Base-by-base conservation (phyloP, 2,797 vertebrate genomes). In the Orestias chungarensis region DNA sequence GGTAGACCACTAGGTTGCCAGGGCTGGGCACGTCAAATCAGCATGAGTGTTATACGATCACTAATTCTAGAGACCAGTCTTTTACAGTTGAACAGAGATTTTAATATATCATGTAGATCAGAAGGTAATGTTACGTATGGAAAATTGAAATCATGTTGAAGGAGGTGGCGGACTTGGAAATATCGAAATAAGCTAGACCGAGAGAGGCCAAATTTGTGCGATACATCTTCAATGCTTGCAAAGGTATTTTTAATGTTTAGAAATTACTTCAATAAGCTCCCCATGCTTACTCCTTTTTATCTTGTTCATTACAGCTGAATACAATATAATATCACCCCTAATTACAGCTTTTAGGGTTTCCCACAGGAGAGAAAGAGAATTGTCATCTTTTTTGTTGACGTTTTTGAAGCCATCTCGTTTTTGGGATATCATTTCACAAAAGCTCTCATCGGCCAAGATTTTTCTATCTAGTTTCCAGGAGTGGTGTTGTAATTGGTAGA, bases 341-440 rank as follows among this genome's bases (percentile, higher is more conserved):
- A 75, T 75, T 6, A 65, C 49, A 11, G 1, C 42, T 1, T 70
- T 70, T 23, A 66, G 4, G 9, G 49, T 70, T 59, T 66, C 59
- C 59, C 67, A 69, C 3, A 46, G 15, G 15, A 46, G 0, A 3
- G 44, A 46, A 10, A 11, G 40, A 11, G 40, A 42, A 5, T 1
- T 18, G 6, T 18, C 20, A 38, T 70, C 59, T 38, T 70, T 75
- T 46, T 65, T 1, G 23, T 70, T 70, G 4, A 2, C n/a, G n/a
- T 46, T 1, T 29, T 55, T 55, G 55, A 62, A 69, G 46, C 68
- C 55, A 40, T 71, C 55, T 0, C 68, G 62, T 72, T 66, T 73
- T 42, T 64, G 15, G 0, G 29, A 64, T 25, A 68, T 73, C 10
- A 74, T 1, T 43, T 68, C 25, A 64, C 65, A 72, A 18, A 64